A percentile compares a stretch with the other conserved stretches of the same genome.
Evolutionary conservation across 2,797 vertebrate genomes (phyloP).

Genomic region (Neosilurus mollespiculum): DNA sequence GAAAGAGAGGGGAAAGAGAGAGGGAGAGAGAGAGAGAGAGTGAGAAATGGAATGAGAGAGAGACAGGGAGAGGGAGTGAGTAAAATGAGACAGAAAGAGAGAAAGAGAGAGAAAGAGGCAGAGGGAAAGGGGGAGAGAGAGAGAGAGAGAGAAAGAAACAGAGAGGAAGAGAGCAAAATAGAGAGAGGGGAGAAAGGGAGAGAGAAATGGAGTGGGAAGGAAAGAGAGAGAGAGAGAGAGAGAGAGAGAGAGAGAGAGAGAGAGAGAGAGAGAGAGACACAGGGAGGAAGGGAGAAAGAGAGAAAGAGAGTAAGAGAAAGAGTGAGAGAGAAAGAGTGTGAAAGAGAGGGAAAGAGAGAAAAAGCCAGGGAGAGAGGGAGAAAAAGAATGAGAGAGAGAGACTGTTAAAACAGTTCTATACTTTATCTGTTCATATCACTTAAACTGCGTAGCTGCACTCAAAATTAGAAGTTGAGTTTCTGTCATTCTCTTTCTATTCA

Average conservation of each 20-base stretch:
- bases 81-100: no score
- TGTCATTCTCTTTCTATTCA: neutral
- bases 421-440: neutral
- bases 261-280: neutral
- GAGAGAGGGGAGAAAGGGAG: slow-evolving; percentile 16
- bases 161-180: slow-evolving; percentile 33
- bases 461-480: neutral
- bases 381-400: slow-evolving; percentile 11
- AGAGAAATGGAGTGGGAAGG: no score
- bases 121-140: neutral
- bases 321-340: neutral
- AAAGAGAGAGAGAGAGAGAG: no score
- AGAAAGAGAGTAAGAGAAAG: slow-evolving; percentile 22
- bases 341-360: neutral
- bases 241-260: slow-evolving; percentile 17
- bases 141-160: slow-evolving; percentile 9
- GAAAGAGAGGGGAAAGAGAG: no score
- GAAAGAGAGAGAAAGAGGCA: neutral
- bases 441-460: neutral
- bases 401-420: slow-evolving; percentile 11
- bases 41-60: neutral
- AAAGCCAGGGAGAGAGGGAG: slow-evolving; percentile 26
- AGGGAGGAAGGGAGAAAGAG: slow-evolving; percentile 20
- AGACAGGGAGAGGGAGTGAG: neutral
- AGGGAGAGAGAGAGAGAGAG: neutral